phyloP scores from a whole-genome alignment of 2,797 vertebrate species.

The Argyrosomus regius region DNA sequence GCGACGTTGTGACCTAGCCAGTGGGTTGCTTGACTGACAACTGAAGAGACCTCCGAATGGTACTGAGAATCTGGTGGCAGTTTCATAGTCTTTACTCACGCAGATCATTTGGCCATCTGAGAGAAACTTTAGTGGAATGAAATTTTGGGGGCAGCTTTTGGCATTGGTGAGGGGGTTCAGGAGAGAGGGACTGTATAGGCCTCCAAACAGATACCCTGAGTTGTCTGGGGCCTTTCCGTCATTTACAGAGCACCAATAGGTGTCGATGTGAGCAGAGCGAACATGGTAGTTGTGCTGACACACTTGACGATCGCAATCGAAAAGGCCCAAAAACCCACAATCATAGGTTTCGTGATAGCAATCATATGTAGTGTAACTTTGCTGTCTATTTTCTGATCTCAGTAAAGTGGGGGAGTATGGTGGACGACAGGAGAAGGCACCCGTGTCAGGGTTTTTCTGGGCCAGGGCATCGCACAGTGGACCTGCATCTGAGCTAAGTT shows the following conservation, averaged over 20 bases:
- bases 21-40: slow-evolving; percentile 88
- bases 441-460: slow-evolving; percentile 89
- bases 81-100: slow-evolving; percentile 89
- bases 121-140: slow-evolving; percentile 81
- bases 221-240: slow-evolving; percentile 39
- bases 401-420: slow-evolving; percentile 82
- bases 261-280: slow-evolving; percentile 82
- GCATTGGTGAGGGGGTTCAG: slow-evolving; percentile 83
- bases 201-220: slow-evolving; percentile 92
- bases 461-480: slow-evolving; percentile 83
- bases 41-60: slow-evolving; percentile 94
- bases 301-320: slow-evolving; percentile 62
- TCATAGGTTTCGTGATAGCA: slow-evolving; percentile 68
- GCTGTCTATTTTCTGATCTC: slow-evolving; percentile 84
- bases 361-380: slow-evolving; percentile 85
- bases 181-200: slow-evolving; percentile 84
- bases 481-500: slow-evolving; percentile 58
- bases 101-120: slow-evolving; percentile 88
- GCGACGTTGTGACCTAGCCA: slow-evolving; percentile 71
- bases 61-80: slow-evolving; percentile 77
- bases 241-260: slow-evolving; percentile 88
- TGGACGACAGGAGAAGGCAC: slow-evolving; percentile 84
- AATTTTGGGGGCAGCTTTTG: slow-evolving; percentile 86
- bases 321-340: slow-evolving; percentile 57
- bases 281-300: slow-evolving; percentile 87